These are phyloP conservation scores for Argopecten irradians DNA, from an alignment of 1,140 invertebrate genomes.

Conservation along the genomic window DNA sequence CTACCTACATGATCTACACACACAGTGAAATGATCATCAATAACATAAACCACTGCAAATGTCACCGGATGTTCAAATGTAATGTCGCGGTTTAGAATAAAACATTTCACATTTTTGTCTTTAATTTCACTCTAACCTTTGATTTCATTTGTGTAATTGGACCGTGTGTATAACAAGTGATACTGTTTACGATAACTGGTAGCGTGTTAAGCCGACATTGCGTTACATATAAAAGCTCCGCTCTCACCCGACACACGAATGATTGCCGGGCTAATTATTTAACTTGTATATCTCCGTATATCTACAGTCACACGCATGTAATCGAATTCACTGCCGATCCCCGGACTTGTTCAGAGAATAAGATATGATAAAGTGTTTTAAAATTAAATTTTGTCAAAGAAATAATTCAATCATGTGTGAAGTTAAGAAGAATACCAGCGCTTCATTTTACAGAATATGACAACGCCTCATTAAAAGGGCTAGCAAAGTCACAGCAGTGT, in stretches of 20 bases:
- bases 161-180: neutral
- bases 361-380: neutral
- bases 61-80: neutral
- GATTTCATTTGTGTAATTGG: neutral
- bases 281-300: neutral
- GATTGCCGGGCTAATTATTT: neutral
- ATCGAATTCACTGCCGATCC: neutral
- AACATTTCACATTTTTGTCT: neutral
- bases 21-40: neutral
- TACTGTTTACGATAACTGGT: neutral
- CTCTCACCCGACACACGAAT: neutral
- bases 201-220: neutral
- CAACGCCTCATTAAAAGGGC: slow-evolving; percentile 6
- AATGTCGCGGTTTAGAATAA: neutral
- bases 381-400: neutral
- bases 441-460: neutral
- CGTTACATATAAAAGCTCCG: neutral
- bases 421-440: neutral
- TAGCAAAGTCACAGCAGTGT: neutral
- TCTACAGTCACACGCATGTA: neutral
- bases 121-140: neutral
- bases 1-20: neutral
- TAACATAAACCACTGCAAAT: neutral
- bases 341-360: neutral
- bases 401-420: neutral